Evolutionary conservation across 2,888 invertebrate species (phyloP).

Genomic region (Anaspis maculata): DNA sequence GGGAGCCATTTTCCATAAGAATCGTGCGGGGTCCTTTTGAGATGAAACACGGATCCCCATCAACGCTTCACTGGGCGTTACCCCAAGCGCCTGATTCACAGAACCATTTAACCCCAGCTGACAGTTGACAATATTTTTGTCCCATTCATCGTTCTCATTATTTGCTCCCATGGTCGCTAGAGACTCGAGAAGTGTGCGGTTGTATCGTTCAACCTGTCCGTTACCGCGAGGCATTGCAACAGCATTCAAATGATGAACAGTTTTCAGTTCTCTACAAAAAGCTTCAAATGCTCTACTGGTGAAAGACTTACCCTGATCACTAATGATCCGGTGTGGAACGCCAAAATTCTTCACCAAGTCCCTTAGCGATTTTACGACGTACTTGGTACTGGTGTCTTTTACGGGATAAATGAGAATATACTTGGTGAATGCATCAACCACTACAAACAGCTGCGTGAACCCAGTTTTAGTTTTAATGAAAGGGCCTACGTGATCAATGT

Average conservation of each 20-base stretch:
- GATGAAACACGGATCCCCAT: slow-evolving; percentile 7
- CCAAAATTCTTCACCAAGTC: not conserved
- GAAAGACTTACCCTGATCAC: not conserved
- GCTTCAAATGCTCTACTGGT: not conserved
- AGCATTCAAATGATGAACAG: slow-evolving; percentile 1
- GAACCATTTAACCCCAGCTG: slow-evolving; percentile 11
- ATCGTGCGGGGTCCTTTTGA: no score
- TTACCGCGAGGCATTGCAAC: slow-evolving; percentile 10
- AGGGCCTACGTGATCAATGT: not conserved
- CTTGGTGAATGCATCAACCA: slow-evolving; percentile 1
- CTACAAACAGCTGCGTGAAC: not conserved
- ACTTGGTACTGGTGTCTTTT: not conserved
- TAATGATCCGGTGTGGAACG: slow-evolving; percentile 1
- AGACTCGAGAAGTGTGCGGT: slow-evolving; percentile 6
- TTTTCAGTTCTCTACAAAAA: not conserved
- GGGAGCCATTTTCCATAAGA: no score
- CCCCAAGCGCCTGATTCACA: slow-evolving; percentile 8
- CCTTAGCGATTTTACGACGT: not conserved
- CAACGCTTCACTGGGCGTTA: slow-evolving; percentile 11
- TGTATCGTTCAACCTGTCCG: slow-evolving; percentile 10
- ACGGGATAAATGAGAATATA: not conserved
- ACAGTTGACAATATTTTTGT: slow-evolving; percentile 7
- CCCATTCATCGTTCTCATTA: slow-evolving; percentile 5
- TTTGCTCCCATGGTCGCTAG: slow-evolving; percentile 8
- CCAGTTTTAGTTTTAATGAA: not conserved